phyloP scores from a whole-genome alignment of 2,888 invertebrate species.

The Keiferia lycopersicella region DNA sequence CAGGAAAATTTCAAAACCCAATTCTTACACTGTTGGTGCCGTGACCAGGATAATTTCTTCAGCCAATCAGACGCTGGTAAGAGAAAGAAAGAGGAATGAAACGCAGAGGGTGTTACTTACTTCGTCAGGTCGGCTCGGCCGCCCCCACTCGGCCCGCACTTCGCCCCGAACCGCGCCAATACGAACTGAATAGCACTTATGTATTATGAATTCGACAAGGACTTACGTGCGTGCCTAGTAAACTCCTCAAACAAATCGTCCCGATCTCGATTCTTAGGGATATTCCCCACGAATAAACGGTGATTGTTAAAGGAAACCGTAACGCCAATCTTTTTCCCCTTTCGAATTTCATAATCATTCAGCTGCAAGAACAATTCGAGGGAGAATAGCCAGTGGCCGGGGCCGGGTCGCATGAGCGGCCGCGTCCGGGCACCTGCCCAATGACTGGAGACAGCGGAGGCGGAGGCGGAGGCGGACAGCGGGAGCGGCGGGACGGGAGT shows the following conservation, averaged over 20 bases:
- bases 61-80: constrained; percentile 17
- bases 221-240: constrained; percentile 99
- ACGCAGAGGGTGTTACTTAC: constrained; percentile 19
- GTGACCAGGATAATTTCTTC: constrained; percentile 13
- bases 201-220: constrained; percentile 83
- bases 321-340: constrained; percentile 99
- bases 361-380: constrained; percentile 97
- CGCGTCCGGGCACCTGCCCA: constrained; percentile 52
- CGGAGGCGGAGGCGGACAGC: constrained; percentile 39
- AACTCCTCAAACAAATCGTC: constrained; percentile 99
- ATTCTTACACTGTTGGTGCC: constrained; percentile 16
- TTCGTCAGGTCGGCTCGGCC: constrained; percentile 25
- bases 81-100: constrained; percentile 10
- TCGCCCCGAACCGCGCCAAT: constrained; percentile 41
- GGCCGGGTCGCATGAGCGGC: constrained; percentile 63
- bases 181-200: constrained; percentile 66
- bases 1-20: constrained; percentile 11
- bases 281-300: constrained; percentile 99
- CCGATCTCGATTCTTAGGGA: constrained; percentile 99
- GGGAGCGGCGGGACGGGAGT: constrained; percentile 38
- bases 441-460: constrained; percentile 64
- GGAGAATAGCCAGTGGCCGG: constrained; percentile 85
- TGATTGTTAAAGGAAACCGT: constrained; percentile 99
- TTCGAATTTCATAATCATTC: constrained; percentile 99
- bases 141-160: constrained; percentile 40